Evolutionary conservation across 1,140 invertebrate genomes (phyloP), one percentile per base, ranked within the genome.

Genomic region (Calliphora vicina): DNA sequence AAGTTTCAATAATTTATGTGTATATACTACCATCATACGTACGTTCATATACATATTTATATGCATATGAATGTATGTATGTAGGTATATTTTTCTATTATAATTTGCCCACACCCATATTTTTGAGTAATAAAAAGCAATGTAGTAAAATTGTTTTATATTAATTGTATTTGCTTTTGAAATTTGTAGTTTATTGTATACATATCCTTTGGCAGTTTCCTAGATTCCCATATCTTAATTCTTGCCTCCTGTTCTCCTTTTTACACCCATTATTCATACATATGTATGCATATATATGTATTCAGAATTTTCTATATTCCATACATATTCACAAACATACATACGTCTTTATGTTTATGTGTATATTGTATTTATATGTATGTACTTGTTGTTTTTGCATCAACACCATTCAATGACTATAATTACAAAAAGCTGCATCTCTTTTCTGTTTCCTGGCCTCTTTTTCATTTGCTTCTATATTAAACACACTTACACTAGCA

Each of bases 101-200:
- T 13, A 50, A 50, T 50, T 50, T 42, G 74, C 74, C 74, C 74
- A 78, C 74, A 78, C 74, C 74, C 74, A 78, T 43, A 43, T 78
- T 78, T 76, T 35, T 42, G 1, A 43, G 74, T n/a, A 12, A 43
- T 1, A 78, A 78, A 78, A 27, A 78, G 25, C n/a, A 23, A n/a
- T 78, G 35, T 76, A 76, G 35, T 43, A 43, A 45, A 25, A 25
- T 45, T 78, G 74, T 78, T 78, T 45, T 35, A 42, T 78, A 26
- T 78, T 45, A 78, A 23, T 78, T 78, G 74, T 43, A 78, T 78
- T 78, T 78, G 74, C 74, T 78, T 78, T 78, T 78, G 74, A 78
- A 78, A 23, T 67, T 78, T 78, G 12, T 23, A 78, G 8, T 78
- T 78, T 42, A 78, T 78, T 78, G 74, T 78, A 43, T 78, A 78